Conservation (phyloP, 2,113 vertebrate species). For the Oryzias javanicus region DNA sequence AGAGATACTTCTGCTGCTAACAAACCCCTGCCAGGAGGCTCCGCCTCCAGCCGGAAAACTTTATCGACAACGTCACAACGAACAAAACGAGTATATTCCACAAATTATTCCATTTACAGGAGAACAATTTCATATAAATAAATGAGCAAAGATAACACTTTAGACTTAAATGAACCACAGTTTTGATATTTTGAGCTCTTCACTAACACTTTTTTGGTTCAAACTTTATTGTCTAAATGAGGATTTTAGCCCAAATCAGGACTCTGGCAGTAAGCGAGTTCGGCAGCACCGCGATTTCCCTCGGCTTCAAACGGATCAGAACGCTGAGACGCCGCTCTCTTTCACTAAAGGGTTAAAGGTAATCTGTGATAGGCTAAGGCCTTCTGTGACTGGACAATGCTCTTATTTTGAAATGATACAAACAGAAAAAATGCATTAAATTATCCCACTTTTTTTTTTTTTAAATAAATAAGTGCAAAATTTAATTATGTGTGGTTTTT, state of each 20-base stretch:
- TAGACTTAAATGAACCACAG: conserved; percentile 25
- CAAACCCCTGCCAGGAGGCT: background rate
- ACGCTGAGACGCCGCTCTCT: too few species aligned
- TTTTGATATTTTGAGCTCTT: conserved; percentile 22
- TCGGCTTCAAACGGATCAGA: too few species aligned
- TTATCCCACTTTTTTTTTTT: too few species aligned
- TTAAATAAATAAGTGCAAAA: too few species aligned
- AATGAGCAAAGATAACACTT: conserved; percentile 16
- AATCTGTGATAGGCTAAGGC: too few species aligned
- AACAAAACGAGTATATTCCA: too few species aligned
- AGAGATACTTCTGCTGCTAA: conserved; percentile 12
- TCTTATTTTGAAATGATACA: too few species aligned
- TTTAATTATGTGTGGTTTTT: too few species aligned
- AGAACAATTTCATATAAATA: conserved; percentile 2
- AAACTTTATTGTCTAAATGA: background rate
- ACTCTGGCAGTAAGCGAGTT: conserved; percentile 47
- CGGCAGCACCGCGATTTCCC: conserved; percentile 26
- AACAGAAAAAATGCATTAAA: too few species aligned
- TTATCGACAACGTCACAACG: background rate
- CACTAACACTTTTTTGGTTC: background rate
- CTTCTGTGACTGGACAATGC: too few species aligned
- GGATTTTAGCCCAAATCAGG: conserved; percentile 25
- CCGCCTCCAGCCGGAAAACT: background rate
- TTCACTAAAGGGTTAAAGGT: too few species aligned
- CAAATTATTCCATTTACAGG: conserved; percentile 2